phyloP scores from a whole-genome alignment of 2,797 vertebrate genomes.

The Phalloptychus januarius region DNA sequence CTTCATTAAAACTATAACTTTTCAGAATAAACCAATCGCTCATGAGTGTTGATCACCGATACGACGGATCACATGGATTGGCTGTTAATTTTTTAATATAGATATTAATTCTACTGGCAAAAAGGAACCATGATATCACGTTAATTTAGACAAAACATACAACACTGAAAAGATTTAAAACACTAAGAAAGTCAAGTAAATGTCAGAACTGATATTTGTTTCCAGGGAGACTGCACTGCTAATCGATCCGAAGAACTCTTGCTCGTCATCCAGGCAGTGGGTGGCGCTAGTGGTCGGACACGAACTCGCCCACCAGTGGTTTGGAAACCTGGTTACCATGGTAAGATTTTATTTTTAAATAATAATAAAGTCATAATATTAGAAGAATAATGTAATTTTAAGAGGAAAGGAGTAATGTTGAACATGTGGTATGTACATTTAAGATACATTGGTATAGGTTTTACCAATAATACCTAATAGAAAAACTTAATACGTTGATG shows the following conservation, averaged over 20 bases:
- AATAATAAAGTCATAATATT: background rate
- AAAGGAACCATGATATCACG: too few species aligned
- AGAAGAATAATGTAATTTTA: background rate
- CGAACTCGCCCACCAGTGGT: conserved; percentile 99
- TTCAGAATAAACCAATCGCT: background rate
- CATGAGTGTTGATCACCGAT: too few species aligned
- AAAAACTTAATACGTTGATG: background rate
- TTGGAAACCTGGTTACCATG: conserved; percentile 99
- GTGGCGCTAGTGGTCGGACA: conserved; percentile 98
- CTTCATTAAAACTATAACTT: background rate
- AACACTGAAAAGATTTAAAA: too few species aligned
- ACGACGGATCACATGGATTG: too few species aligned
- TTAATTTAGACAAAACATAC: too few species aligned
- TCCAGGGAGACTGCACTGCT: conserved; percentile 95
- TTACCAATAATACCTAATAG: background rate
- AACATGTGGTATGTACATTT: too few species aligned
- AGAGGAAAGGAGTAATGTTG: background rate
- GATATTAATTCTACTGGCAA: too few species aligned
- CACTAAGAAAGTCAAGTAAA: too few species aligned
- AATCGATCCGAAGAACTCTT: conserved; percentile 98
- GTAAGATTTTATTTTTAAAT: conserved; percentile 75
- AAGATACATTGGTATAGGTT: background rate
- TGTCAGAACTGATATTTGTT: background rate
- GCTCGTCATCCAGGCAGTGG: conserved; percentile 97
- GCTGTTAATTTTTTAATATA: too few species aligned